Evolutionary conservation across 2,888 invertebrate species (phyloP).

Genomic region (Agriopis marginaria): DNA sequence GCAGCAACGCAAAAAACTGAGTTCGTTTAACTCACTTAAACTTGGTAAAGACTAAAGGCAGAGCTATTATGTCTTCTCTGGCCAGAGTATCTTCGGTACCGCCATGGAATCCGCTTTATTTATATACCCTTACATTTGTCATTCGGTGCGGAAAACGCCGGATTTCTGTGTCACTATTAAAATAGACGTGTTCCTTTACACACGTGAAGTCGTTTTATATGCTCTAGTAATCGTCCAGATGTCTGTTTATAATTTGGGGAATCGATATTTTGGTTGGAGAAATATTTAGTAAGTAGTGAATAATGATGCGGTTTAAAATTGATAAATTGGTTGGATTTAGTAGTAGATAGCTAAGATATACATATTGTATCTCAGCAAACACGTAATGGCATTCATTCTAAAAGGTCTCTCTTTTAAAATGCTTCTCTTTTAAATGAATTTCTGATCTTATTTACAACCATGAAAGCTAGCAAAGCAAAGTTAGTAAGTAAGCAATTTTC

Average conservation of each 20-base stretch:
- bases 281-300: conserved; percentile 1
- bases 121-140: conserved; percentile 70
- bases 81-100: conserved; percentile 26
- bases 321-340: neutral
- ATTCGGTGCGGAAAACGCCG: conserved; percentile 56
- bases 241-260: conserved; percentile 21
- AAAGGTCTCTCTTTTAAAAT: too few species aligned
- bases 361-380: too few species aligned
- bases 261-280: conserved; percentile 21
- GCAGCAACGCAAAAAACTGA: conserved; percentile 1
- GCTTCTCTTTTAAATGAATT: neutral
- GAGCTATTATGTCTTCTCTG: too few species aligned
- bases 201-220: conserved; percentile 43
- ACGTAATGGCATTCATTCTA: neutral
- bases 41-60: conserved; percentile 32
- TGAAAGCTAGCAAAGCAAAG: neutral
- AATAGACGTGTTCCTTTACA: conserved; percentile 58
- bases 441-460: neutral
- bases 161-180: conserved; percentile 66
- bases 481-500: conserved; percentile 1
- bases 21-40: conserved; percentile 29
- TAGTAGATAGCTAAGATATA: neutral
- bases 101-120: conserved; percentile 58
- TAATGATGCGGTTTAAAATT: neutral
- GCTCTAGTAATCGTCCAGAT: conserved; percentile 38